A percentile compares a stretch with the other conserved stretches of the same genome.
Conservation (phyloP, 2,888 invertebrate species). For the Teleiodes luculella region DNA sequence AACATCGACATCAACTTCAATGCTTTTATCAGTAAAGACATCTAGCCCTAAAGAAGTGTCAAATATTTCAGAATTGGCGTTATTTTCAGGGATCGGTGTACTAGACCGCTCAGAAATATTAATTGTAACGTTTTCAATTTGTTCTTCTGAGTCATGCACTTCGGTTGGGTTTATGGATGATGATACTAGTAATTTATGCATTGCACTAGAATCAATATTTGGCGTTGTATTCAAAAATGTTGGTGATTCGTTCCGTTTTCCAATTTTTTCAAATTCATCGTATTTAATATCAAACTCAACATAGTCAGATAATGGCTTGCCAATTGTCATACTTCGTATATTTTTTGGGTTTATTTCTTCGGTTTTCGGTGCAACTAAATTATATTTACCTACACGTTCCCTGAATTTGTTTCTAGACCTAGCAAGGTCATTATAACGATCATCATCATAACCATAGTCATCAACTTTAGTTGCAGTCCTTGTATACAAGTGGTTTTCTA, state of each 20-base stretch:
- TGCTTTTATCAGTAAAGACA: background rate
- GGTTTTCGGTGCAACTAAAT: constrained; percentile 37
- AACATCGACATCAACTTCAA: background rate
- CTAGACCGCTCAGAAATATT: background rate
- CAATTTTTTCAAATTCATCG: background rate
- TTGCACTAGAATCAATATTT: too few relatives aligned
- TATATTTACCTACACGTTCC: constrained; percentile 38
- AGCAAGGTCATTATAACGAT: background rate
- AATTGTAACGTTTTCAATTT: background rate
- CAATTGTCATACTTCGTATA: constrained; percentile 53
- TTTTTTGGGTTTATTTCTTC: constrained; percentile 47
- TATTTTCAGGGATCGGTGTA: background rate
- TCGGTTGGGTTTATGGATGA: too few relatives aligned
- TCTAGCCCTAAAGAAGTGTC: too few relatives aligned
- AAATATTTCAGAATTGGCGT: background rate
- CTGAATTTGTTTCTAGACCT: constrained; percentile 28
- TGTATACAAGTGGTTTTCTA: background rate
- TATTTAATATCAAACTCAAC: background rate
- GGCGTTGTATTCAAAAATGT: background rate
- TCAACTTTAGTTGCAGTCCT: background rate
- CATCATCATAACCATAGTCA: background rate
- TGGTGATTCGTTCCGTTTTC: background rate
- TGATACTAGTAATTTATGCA: too few relatives aligned
- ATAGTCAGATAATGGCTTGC: constrained; percentile 24
- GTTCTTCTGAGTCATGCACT: background rate